phyloP scores from a whole-genome alignment of 2,113 vertebrate species.

The Sarotherodon lohbergeri region DNA sequence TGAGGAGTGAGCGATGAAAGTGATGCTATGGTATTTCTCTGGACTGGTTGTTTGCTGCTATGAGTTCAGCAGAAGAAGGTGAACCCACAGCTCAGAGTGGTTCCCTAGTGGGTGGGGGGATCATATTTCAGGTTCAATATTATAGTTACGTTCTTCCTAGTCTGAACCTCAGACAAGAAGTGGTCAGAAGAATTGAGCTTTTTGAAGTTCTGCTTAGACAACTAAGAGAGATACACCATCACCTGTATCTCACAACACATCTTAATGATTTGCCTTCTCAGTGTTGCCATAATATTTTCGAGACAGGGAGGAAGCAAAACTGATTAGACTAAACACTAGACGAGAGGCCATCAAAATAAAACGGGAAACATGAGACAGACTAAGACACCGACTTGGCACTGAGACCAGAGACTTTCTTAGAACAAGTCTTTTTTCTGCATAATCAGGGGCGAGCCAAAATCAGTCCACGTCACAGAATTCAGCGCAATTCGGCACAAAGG shows the following conservation, averaged over 20 bases:
- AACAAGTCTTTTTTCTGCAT: neutral
- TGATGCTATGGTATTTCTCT: neutral
- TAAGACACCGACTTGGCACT: no score
- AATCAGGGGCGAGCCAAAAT: neutral
- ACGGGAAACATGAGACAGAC: no score
- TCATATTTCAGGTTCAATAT: neutral
- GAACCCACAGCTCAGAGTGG: neutral
- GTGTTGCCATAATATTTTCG: no score
- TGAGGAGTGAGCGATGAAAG: neutral
- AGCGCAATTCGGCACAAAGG: neutral
- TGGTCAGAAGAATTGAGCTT: neutral
- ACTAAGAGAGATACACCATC: no score
- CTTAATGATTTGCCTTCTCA: no score
- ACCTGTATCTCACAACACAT: no score
- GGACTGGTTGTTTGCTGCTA: neutral
- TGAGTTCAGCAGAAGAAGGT: neutral
- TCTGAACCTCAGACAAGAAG: neutral
- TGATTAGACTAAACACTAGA: no score
- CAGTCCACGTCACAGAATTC: neutral
- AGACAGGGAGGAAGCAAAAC: no score
- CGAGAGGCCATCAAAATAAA: no score
- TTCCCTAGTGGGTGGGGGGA: neutral
- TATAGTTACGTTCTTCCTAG: no score
- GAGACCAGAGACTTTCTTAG: no score
- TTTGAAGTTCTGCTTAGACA: no score